Base-by-base conservation (phyloP, 2,888 invertebrate genomes). In the Temnothorax rugatulus region DNA sequence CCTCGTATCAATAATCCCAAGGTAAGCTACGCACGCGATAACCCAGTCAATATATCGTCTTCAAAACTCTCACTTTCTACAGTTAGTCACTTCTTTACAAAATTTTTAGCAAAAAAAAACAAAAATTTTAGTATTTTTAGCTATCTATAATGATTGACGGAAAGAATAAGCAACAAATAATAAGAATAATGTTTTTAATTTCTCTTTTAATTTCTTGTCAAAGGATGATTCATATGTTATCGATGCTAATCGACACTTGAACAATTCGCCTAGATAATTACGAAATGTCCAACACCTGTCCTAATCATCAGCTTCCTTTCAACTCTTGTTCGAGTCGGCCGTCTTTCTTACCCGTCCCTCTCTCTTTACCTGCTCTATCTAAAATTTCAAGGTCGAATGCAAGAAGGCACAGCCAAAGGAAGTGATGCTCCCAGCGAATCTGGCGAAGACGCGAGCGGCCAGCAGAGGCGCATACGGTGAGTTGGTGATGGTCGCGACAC, bases 371-470 rank as follows among this genome's bases (percentile, higher is more conserved):
- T 34, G 47, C 68, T 44, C 75, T 47, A 69, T 25, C 88, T 85
- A 69, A 84, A 82, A 54, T 84, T 95, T 96, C 61, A 96, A 99
- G 99, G 99, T 99, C 96, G 99, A 99, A 96, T 99, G 99, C 96
- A 99, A 99, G 97, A 99, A 99, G 96, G 99, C 99, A 95, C 99
- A 99, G 96, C 99, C 99, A 90, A 99, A 99, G 96, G 99, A 99
- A 96, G 99, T 99, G 94, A 99, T 99, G 99, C 97, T 99, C 95
- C 99, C 99, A 94, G 98, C 98, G 93, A 98, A 98, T 96, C 96
- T 98, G 96, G 98, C 98, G 94, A 98, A 98, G 96, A 98, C 98
- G 96, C 97, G 98, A 95, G 98, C 98, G 95, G 98, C 98, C 94
- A 98, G 98, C 93, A 97, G 98, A 96, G 98, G 98, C 96, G 98